Base-by-base conservation (phyloP, 64 coral and sea anemone species). In the Cladopsammia gracilis region DNA sequence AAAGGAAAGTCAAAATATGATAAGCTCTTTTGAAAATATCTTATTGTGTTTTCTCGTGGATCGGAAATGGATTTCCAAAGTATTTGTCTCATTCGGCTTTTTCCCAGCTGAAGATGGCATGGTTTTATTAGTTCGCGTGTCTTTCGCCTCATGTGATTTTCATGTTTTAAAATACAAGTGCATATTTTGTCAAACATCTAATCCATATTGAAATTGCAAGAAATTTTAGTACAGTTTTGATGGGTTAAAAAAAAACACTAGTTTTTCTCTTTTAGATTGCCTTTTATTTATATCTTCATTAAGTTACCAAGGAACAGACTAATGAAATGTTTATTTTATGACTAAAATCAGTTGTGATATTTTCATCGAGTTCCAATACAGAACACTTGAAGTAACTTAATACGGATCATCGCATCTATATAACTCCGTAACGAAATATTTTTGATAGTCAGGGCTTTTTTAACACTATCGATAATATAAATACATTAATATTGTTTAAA, bases 241-340 rank as follows among this genome's bases (percentile, higher is more conserved):
- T 56, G 22, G 7, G 25, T 70, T 34, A 68, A 8, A 9, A 24
- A 68, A 34, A 75, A 75, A 75, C 26, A 75, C 34, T 34, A 34
- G 34, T 2, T 34, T 75, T 7, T 75, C 16, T 43, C 12, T 56
- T 18, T n/a, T 47, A 75, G 72, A 75, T 49, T 75, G 47, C 47
- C 7, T 48, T 75, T n/a, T 75, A 6, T 75, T 75, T 75, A 3
- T 75, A 75, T 75, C 2, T 75, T 75, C 20, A n/a, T 49, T 75
- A 19, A 47, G 72, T 75, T 10, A 14, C 72, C 16, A 26, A 13
- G 72, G 26, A 45, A 47, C 16, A 20, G 2, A 13, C 19, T 8
- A 7, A 48, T 18, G 7, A 18, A 75, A 48, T 15, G 9, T 42
- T 48, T 48, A 9, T 49, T 8, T 49, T 15, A 23, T 19, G 15